Evolutionary conservation across 2,797 vertebrate species (phyloP), one percentile per base, ranked within the genome.

Genomic region (Pangasius macronema): DNA sequence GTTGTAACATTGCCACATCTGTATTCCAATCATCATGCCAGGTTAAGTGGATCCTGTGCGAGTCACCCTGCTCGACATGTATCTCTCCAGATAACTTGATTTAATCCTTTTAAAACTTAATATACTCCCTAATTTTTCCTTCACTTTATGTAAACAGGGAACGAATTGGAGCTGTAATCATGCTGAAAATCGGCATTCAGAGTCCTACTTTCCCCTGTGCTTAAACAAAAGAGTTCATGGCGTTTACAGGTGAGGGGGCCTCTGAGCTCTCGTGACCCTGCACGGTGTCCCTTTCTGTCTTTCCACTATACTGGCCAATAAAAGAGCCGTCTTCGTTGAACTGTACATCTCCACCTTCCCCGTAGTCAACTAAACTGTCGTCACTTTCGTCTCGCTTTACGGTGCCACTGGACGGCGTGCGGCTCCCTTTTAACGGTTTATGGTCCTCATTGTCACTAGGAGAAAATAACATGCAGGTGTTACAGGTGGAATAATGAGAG

Each of bases 271-370:
- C 97, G 20, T 96, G 97, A 92, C 97, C 97, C 95, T 97, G 98
- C 1, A 95, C 95, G 3, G 95, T 95, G 91, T 98, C 97, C 95
- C 97, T 97, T 94, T 96, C 96, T 92, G 97, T 98, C 96, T 97
- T 98, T 83, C 98, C 98, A 87, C 98, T 99, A 93, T 99, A 99
- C 92, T 99, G 98, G 93, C 99, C 99, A 91, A 99, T 99, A 95
- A 99, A 99, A 59, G 99, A 99, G 91, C 98, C 98, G 88, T 99
- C 98, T 94, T 99, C 98, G 93, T 99, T 99, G 96, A 99, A 99
- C 93, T 99, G 98, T 89, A 97, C 97, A 68, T 99, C 99, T 91
- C 98, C 99, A 85, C 97, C 98, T 94, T 99, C 98, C 89, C 97
- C 98, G 95, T 99, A 99, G 96, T 99, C 98, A 95, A 99, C 98